These are phyloP conservation scores for Macrosiphum euphorbiae DNA, from an alignment of 2,888 invertebrate genomes.

Conservation along the genomic window DNA sequence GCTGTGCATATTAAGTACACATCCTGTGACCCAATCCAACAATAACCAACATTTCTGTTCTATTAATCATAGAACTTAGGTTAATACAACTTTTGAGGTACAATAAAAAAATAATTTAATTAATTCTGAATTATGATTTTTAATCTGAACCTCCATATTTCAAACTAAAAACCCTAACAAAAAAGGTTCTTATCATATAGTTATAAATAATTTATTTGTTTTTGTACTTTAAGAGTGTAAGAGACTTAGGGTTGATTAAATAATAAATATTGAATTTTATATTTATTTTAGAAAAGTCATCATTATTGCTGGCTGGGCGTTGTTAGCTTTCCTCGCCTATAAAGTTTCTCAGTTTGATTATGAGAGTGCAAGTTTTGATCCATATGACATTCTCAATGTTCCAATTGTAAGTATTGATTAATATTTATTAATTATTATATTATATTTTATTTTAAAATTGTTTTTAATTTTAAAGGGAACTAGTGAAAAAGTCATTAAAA, in stretches of 20 bases:
- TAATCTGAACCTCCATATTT: neutral
- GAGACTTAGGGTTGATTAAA: neutral
- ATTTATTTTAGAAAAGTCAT: conserved; percentile 78
- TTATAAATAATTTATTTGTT: neutral
- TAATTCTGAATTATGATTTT: conserved; percentile 1
- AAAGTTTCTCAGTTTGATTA: conserved; percentile 97
- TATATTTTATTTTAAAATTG: neutral
- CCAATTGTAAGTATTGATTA: conserved; percentile 76
- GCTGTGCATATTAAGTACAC: neutral
- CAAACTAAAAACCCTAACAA: neutral
- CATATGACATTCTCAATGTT: conserved; percentile 94
- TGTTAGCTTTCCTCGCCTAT: conserved; percentile 85
- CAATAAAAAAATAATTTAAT: neutral
- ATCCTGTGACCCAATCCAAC: neutral
- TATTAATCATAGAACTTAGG: neutral
- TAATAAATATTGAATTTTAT: neutral
- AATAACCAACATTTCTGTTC: neutral
- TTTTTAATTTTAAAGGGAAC: conserved; percentile 77
- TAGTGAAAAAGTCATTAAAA: conserved; percentile 90
- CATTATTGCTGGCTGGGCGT: conserved; percentile 86
- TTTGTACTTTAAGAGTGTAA: neutral
- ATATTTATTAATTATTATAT: neutral
- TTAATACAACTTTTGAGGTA: neutral
- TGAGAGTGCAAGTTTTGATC: conserved; percentile 99
- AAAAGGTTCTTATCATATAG: too few species aligned